Evolutionary conservation across 2,888 invertebrate species (phyloP).

Genomic region (Dynastes grantii): DNA sequence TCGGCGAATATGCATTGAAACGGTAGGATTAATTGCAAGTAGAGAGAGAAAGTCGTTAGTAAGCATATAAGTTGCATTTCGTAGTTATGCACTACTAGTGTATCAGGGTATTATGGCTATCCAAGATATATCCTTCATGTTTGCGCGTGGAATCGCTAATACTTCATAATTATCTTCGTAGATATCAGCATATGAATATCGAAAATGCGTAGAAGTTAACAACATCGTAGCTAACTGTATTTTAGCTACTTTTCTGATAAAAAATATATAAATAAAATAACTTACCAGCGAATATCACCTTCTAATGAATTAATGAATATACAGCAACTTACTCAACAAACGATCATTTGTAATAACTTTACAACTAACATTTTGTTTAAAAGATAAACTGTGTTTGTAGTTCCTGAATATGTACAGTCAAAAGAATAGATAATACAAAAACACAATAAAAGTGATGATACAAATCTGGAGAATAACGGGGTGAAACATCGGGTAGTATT

Average conservation of each 20-base stretch:
- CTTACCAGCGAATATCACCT: not conserved
- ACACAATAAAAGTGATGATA: too few relatives aligned
- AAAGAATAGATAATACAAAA: too few relatives aligned
- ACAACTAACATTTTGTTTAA: too few relatives aligned
- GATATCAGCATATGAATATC: constrained; percentile 49
- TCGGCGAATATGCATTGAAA: constrained; percentile 28
- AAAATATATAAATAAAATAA: not conserved
- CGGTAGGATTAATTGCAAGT: constrained; percentile 6
- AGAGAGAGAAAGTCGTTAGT: not conserved
- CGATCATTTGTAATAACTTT: constrained; percentile 1
- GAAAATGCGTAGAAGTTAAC: constrained; percentile 19
- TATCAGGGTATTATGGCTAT: not conserved
- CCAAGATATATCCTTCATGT: not conserved
- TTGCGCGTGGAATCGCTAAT: not conserved
- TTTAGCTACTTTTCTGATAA: not conserved
- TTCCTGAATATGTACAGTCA: too few relatives aligned
- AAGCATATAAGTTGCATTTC: not conserved
- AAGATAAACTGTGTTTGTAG: too few relatives aligned
- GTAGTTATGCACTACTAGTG: not conserved
- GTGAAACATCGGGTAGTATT: too few relatives aligned
- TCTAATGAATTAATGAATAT: not conserved
- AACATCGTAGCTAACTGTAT: constrained; percentile 35
- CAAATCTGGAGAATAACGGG: too few relatives aligned
- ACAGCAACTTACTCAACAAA: constrained; percentile 32
- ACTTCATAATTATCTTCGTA: constrained; percentile 21